Percentiles rank a stretch among this genome's conserved stretches.
Conservation (phyloP, 2,113 vertebrate species). For the Brachypteracias leptosomus region DNA sequence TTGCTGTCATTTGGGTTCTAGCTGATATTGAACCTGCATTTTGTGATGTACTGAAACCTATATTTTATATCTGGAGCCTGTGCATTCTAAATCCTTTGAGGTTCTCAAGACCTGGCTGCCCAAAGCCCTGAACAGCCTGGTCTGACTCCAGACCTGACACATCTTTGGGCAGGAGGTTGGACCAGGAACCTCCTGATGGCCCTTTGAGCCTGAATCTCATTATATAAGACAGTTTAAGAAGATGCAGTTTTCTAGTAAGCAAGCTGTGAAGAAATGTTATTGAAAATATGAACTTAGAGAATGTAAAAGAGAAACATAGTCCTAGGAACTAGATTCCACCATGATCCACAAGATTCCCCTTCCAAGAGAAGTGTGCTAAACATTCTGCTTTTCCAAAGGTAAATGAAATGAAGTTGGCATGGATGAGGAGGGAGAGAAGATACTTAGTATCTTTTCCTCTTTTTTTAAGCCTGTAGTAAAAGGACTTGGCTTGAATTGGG, state of each 20-base stretch:
- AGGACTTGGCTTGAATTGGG: background rate
- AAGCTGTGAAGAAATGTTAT: background rate
- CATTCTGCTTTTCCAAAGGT: background rate
- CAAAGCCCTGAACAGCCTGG: background rate
- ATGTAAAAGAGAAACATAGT: background rate
- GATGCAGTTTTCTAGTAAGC: background rate
- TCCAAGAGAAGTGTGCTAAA: background rate
- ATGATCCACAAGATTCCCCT: too few relatives aligned
- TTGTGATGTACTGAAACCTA: background rate
- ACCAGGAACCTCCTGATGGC: background rate
- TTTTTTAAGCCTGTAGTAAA: background rate
- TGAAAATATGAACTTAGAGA: background rate
- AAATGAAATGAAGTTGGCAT: background rate
- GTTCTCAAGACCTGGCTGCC: background rate
- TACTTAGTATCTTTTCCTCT: background rate
- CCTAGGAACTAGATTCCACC: background rate
- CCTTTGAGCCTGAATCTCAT: background rate
- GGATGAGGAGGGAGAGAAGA: rapidly evolving
- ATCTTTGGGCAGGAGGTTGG: background rate
- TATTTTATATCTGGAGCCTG: background rate
- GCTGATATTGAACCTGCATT: background rate
- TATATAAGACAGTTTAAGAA: background rate
- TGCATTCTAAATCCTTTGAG: background rate
- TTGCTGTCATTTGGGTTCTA: background rate
- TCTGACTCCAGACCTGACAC: background rate